A percentile compares a stretch with the other conserved stretches of the same genome.
Conservation (phyloP, 2,888 invertebrate species). For the Ophraella communa region DNA sequence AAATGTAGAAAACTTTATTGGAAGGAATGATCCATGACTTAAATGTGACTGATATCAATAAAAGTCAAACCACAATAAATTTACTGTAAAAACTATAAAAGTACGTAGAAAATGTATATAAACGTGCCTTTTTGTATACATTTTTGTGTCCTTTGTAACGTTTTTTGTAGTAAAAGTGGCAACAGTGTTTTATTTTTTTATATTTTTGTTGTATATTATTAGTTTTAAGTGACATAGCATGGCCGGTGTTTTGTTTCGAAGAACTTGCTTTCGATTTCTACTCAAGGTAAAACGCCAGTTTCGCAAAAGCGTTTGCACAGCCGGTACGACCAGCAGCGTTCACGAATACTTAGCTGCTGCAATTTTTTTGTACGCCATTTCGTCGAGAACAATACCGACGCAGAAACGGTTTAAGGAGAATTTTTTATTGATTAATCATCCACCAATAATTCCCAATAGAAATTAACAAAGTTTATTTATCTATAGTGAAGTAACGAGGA, state of each 20-base stretch:
- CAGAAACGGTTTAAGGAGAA: neutral
- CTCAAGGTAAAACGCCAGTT: constrained; percentile 34
- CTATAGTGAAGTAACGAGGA: too few species aligned
- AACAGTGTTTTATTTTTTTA: constrained; percentile 6
- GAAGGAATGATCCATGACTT: too few species aligned
- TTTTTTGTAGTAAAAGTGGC: neutral
- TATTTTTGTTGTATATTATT: constrained; percentile 18
- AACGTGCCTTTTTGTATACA: too few species aligned
- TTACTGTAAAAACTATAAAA: too few species aligned
- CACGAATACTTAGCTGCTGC: neutral
- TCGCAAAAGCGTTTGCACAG: constrained; percentile 10
- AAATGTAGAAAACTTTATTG: too few species aligned
- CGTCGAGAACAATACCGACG: neutral
- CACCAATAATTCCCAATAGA: too few species aligned
- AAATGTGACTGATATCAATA: too few species aligned
- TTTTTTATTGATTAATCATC: neutral
- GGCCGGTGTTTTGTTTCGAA: constrained; percentile 30
- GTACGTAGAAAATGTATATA: too few species aligned
- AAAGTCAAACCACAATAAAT: too few species aligned
- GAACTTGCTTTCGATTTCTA: constrained; percentile 32
- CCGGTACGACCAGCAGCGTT: neutral
- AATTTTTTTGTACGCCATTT: neutral
- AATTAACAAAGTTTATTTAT: too few species aligned
- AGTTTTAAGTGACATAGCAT: constrained; percentile 25
- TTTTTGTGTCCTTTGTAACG: neutral